Percentiles rank a stretch among this genome's conserved stretches.
Conservation (phyloP, 1,140 invertebrate genomes). For the Trigoniulus corallinus region DNA sequence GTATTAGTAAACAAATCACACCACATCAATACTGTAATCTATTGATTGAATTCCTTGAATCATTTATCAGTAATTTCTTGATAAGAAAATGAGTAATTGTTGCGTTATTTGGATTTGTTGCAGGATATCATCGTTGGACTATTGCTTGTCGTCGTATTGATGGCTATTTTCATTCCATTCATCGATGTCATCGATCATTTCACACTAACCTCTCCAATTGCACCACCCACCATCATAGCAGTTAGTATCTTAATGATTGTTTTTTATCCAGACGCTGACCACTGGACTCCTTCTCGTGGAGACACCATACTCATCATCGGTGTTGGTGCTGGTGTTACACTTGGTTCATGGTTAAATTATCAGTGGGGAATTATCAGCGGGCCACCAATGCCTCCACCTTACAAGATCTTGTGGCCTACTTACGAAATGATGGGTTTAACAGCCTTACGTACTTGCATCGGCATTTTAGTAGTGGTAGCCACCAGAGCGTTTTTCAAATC, state of each 20-base stretch:
- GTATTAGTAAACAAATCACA: background rate
- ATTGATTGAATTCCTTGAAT: background rate
- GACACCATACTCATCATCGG: slow-evolving; percentile 71
- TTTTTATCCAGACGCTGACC: slow-evolving; percentile 48
- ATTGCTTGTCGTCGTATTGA: slow-evolving; percentile 41
- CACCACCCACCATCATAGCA: slow-evolving; percentile 43
- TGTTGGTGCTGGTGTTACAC: slow-evolving; percentile 54
- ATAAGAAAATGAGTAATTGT: background rate
- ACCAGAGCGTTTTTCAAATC: slow-evolving; percentile 49
- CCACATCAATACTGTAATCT: background rate
- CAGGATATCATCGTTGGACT: slow-evolving; percentile 62
- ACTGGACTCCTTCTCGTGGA: slow-evolving; percentile 69
- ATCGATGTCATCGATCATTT: slow-evolving; percentile 54
- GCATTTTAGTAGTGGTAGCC: slow-evolving; percentile 48
- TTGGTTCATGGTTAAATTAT: slow-evolving; percentile 70
- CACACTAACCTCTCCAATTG: slow-evolving; percentile 44
- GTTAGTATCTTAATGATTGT: slow-evolving; percentile 45
- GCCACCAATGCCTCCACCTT: slow-evolving; percentile 37
- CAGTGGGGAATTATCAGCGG: slow-evolving; percentile 47
- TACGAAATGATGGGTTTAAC: slow-evolving; percentile 43
- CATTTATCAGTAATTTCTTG: background rate
- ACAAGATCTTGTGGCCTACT: slow-evolving; percentile 58
- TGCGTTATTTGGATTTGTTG: slow-evolving; percentile 8
- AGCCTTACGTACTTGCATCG: slow-evolving; percentile 49
- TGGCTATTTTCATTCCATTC: slow-evolving; percentile 51